A percentile compares a stretch with the other conserved stretches of the same genome.
These are phyloP conservation scores for Palaemon carinicauda DNA, from an alignment of 1,140 invertebrate genomes.

Conservation along the genomic window DNA sequence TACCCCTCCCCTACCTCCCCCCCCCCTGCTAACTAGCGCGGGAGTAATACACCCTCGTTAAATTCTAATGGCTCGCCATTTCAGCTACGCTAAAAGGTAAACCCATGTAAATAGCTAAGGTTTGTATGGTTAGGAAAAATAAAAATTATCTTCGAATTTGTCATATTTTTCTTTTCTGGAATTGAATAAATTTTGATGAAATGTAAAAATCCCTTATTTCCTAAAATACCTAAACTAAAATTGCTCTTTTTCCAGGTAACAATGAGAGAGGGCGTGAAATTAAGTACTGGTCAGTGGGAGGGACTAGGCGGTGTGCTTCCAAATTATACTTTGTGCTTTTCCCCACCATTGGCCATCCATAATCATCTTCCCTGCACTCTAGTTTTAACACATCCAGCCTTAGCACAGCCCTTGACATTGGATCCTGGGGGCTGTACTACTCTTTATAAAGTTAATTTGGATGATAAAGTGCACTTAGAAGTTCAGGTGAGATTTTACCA, in stretches of 20 bases:
- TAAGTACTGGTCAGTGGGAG: slow-evolving; percentile 61
- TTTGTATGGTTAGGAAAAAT: too few relatives aligned
- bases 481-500: slow-evolving; percentile 69
- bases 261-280: slow-evolving; percentile 65
- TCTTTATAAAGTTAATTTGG: slow-evolving; percentile 73
- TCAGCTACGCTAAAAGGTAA: too few relatives aligned
- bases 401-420: slow-evolving; percentile 70
- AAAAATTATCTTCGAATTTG: too few relatives aligned
- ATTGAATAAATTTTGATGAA: too few relatives aligned
- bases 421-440: slow-evolving; percentile 78
- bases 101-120: too few relatives aligned
- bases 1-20: too few relatives aligned
- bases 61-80: too few relatives aligned
- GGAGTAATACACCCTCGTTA: too few relatives aligned
- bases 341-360: slow-evolving; percentile 78
- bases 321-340: slow-evolving; percentile 76
- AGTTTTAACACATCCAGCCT: slow-evolving; percentile 69
- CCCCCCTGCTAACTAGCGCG: too few relatives aligned
- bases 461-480: slow-evolving; percentile 70
- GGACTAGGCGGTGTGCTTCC: slow-evolving; percentile 69
- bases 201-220: background rate
- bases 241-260: slow-evolving; percentile 63
- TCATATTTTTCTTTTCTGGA: too few relatives aligned
- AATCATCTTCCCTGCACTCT: slow-evolving; percentile 79
- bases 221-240: background rate